phyloP scores from a whole-genome alignment of 1,140 invertebrate genomes.

The Temnothorax longispinosus region DNA sequence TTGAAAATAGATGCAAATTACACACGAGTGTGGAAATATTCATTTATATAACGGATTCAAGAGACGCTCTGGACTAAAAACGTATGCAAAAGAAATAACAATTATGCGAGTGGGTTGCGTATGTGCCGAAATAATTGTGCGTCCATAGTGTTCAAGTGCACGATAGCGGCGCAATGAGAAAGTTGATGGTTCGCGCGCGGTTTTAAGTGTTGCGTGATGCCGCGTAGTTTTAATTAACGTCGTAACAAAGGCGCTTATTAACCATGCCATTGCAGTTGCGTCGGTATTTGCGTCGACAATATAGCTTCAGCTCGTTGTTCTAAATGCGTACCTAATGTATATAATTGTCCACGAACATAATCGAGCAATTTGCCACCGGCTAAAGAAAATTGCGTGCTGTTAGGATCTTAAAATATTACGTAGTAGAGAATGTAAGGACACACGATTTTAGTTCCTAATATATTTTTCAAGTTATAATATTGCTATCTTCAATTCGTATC shows the following conservation, averaged over 20 bases:
- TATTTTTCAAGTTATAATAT: background rate
- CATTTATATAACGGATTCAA: background rate
- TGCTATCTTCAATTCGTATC: background rate
- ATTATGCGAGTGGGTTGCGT: background rate
- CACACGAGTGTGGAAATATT: background rate
- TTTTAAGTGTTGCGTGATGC: constrained; percentile 65
- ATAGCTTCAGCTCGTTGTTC: constrained; percentile 11
- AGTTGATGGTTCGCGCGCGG: constrained; percentile 18
- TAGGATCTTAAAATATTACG: background rate
- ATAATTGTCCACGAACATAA: background rate
- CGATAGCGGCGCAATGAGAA: constrained; percentile 6
- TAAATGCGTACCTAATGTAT: background rate
- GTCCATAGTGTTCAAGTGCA: background rate
- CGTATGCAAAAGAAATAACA: background rate
- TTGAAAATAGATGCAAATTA: constrained; percentile 6
- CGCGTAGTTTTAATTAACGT: constrained; percentile 75
- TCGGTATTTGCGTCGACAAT: constrained; percentile 34
- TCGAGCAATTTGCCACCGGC: background rate
- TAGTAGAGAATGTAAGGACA: background rate
- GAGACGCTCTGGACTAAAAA: background rate
- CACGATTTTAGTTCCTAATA: background rate
- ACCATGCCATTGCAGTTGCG: constrained; percentile 52
- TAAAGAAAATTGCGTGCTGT: constrained; percentile 20
- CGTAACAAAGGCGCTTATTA: constrained; percentile 66
- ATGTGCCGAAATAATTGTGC: constrained; percentile 12